A percentile compares a stretch with the other conserved stretches of the same genome.
phyloP scores from a whole-genome alignment of 2,113 vertebrate genomes.

The Crotalus tigris region DNA sequence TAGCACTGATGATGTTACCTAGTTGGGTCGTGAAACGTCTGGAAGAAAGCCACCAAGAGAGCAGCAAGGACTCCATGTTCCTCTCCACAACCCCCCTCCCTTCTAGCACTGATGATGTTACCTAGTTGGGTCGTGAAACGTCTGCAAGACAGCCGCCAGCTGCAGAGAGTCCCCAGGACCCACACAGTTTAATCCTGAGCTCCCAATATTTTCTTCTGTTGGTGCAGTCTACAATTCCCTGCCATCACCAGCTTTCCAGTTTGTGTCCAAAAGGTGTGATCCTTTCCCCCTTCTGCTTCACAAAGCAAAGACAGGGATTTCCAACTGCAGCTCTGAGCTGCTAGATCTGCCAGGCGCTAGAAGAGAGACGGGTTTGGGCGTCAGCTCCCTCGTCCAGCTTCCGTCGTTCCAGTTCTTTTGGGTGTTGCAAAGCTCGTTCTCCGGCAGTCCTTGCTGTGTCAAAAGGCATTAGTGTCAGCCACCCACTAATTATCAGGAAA shows the following conservation, averaged over 20 bases:
- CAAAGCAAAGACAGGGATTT: neutral
- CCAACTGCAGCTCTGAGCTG: neutral
- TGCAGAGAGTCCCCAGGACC: neutral
- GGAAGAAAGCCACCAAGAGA: too few relatives aligned
- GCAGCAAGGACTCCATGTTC: too few relatives aligned
- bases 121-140: neutral
- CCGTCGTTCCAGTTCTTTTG: constrained; percentile 41
- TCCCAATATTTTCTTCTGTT: neutral
- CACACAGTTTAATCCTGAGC: neutral
- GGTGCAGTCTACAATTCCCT: neutral
- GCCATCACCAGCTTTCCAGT: neutral
- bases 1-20: too few relatives aligned
- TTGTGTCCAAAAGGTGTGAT: neutral
- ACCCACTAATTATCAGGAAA: constrained; percentile 85
- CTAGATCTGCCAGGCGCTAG: neutral
- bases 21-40: too few relatives aligned
- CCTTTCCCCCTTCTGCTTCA: neutral
- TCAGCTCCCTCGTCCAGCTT: constrained; percentile 25
- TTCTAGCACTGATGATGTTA: neutral
- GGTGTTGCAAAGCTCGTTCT: constrained; percentile 70
- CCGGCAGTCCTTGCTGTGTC: constrained; percentile 78
- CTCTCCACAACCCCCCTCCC: too few relatives aligned
- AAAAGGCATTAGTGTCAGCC: constrained; percentile 84
- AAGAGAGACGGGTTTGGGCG: neutral
- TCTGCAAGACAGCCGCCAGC: neutral